phyloP scores from a whole-genome alignment of 2,113 vertebrate species.

The Podarcis raffonei region DNA sequence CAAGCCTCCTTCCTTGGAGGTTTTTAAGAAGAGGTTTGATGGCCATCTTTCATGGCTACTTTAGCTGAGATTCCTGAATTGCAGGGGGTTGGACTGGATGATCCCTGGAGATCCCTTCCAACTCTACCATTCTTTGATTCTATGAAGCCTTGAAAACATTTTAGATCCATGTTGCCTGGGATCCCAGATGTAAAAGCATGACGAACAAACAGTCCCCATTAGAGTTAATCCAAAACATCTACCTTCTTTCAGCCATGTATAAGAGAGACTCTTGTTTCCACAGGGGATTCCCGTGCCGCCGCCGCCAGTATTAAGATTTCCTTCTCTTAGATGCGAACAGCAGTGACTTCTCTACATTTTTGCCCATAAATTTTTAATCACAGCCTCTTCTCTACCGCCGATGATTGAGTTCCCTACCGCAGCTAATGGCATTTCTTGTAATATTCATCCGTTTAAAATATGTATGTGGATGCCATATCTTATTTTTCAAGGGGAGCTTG shows the following conservation, averaged over 20 bases:
- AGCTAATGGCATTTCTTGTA: constrained; percentile 70
- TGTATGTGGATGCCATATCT: constrained; percentile 62
- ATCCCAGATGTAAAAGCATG: constrained; percentile 17
- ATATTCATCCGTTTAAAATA: constrained; percentile 76
- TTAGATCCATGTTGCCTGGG: neutral
- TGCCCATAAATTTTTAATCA: constrained; percentile 79
- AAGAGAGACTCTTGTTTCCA: constrained; percentile 14
- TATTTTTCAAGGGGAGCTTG: constrained; percentile 72
- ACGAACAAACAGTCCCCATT: fast-evolving
- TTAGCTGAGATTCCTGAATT: too few relatives aligned
- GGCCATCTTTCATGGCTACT: neutral
- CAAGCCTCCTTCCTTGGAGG: too few relatives aligned
- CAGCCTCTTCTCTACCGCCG: constrained; percentile 57
- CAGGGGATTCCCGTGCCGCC: constrained; percentile 37
- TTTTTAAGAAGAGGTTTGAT: neutral
- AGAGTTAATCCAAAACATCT: neutral
- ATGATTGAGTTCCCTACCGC: constrained; percentile 73
- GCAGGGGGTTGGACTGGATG: too few relatives aligned
- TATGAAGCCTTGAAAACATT: neutral
- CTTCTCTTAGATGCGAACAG: constrained; percentile 57
- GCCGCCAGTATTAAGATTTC: constrained; percentile 50
- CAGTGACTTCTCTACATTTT: constrained; percentile 69
- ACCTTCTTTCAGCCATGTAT: neutral
- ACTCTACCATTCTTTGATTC: too few relatives aligned
- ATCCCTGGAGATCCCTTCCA: too few relatives aligned